phyloP scores from a whole-genome alignment of 1,140 invertebrate species.

The Pygmarrhopalites habei region DNA sequence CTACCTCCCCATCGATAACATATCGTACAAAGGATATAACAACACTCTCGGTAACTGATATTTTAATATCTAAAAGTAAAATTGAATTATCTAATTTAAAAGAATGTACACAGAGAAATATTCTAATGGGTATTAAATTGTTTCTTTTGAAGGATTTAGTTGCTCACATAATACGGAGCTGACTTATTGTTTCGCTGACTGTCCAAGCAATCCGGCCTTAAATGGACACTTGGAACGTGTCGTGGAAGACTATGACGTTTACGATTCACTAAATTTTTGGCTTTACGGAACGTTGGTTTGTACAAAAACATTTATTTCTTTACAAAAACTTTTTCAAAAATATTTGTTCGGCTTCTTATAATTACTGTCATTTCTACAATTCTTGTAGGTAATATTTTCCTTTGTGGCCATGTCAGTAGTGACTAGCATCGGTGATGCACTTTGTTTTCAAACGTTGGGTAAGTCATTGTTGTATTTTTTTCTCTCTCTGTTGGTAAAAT shows the following conservation, averaged over 20 bases:
- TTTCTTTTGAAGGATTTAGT: slow-evolving; percentile 3
- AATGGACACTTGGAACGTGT: slow-evolving; percentile 29
- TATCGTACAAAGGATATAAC: neutral
- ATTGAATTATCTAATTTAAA: neutral
- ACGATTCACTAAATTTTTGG: slow-evolving; percentile 35
- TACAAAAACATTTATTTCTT: too few relatives aligned
- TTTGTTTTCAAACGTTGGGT: slow-evolving; percentile 72
- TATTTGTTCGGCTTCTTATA: too few relatives aligned
- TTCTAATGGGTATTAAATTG: neutral
- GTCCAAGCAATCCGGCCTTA: slow-evolving; percentile 25
- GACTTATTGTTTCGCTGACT: slow-evolving; percentile 28
- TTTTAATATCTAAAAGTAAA: too few relatives aligned
- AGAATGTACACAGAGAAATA: neutral
- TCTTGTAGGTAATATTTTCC: slow-evolving; percentile 60
- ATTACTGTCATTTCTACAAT: too few relatives aligned
- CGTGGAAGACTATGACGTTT: slow-evolving; percentile 17
- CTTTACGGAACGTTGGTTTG: slow-evolving; percentile 46
- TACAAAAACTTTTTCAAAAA: too few relatives aligned
- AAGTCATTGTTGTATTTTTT: slow-evolving; percentile 39
- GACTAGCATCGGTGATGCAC: slow-evolving; percentile 70
- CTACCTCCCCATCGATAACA: slow-evolving; percentile 8
- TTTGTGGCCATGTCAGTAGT: slow-evolving; percentile 77
- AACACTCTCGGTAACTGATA: too few relatives aligned
- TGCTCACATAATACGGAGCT: slow-evolving; percentile 10
- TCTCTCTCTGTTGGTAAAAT: neutral